Conservation (phyloP, 2,113 vertebrate species). For the Nanger granti region DNA sequence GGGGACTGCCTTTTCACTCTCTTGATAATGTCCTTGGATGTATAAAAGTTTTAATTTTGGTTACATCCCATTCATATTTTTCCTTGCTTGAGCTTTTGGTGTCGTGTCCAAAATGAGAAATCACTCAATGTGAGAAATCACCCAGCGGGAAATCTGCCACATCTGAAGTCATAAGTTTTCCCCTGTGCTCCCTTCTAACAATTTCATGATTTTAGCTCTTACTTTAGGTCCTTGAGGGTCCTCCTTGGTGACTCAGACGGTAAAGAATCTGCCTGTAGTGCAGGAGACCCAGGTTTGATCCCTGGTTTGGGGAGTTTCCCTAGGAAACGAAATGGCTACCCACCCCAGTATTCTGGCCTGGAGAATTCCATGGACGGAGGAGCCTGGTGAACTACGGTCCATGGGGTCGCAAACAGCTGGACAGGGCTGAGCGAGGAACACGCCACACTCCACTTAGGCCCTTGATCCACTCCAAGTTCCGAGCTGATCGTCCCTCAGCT, state of each 20-base stretch:
- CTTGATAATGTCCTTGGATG: background rate
- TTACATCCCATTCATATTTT: background rate
- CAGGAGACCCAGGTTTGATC: background rate
- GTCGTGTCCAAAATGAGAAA: too few relatives aligned
- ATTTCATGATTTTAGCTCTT: background rate
- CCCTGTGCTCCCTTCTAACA: background rate
- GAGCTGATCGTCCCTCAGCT: fast-evolving
- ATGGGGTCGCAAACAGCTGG: background rate
- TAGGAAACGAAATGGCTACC: background rate
- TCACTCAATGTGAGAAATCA: too few relatives aligned
- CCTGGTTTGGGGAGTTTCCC: background rate
- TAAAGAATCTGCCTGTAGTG: background rate
- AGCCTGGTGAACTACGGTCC: background rate
- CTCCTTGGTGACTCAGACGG: background rate
- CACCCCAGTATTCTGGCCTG: background rate
- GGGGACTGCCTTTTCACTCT: background rate
- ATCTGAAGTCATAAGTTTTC: fast-evolving
- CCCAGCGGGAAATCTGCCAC: background rate
- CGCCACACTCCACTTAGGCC: too few relatives aligned
- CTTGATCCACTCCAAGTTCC: background rate
- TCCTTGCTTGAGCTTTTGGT: background rate
- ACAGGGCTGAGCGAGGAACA: background rate
- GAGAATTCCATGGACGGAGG: background rate
- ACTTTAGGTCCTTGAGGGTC: background rate
- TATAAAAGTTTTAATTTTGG: background rate